A percentile compares a stretch with the other conserved stretches of the same genome.
Evolutionary conservation across 2,113 vertebrate species (phyloP).

Genomic region (Protobothrops flavoviridis): DNA sequence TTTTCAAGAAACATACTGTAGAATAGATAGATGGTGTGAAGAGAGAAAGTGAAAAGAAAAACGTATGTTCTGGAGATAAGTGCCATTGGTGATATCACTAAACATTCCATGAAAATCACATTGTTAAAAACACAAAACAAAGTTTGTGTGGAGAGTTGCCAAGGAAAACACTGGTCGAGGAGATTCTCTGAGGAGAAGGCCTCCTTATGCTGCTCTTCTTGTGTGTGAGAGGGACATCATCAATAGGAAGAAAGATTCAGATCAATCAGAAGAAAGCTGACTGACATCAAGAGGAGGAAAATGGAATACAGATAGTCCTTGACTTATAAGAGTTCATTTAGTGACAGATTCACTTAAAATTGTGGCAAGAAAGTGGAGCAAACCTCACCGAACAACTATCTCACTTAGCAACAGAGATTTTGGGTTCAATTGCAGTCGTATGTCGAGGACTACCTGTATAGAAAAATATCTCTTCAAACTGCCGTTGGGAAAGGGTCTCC

Average conservation of each 20-base stretch:
- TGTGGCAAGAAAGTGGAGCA: too few relatives aligned
- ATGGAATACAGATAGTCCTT: neutral
- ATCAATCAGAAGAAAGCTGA: neutral
- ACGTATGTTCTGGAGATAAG: neutral
- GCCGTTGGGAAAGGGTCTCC: neutral
- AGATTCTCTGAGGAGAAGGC: neutral
- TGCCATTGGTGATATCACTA: neutral
- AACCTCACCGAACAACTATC: too few relatives aligned
- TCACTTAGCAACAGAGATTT: too few relatives aligned
- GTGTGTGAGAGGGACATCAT: neutral
- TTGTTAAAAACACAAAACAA: slow-evolving; percentile 8
- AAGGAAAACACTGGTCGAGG: neutral
- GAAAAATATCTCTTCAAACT: neutral
- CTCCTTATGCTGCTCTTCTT: neutral
- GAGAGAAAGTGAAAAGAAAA: neutral
- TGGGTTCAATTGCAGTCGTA: too few relatives aligned
- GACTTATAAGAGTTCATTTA: too few relatives aligned
- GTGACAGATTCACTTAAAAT: too few relatives aligned
- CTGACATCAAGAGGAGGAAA: neutral
- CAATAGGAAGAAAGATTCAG: neutral
- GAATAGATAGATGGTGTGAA: neutral
- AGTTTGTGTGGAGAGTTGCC: neutral
- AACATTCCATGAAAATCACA: slow-evolving; percentile 2
- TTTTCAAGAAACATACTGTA: neutral
- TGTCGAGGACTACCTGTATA: too few relatives aligned